Conservation (phyloP, 2,113 vertebrate species). For the Hippoglossus stenolepis region DNA sequence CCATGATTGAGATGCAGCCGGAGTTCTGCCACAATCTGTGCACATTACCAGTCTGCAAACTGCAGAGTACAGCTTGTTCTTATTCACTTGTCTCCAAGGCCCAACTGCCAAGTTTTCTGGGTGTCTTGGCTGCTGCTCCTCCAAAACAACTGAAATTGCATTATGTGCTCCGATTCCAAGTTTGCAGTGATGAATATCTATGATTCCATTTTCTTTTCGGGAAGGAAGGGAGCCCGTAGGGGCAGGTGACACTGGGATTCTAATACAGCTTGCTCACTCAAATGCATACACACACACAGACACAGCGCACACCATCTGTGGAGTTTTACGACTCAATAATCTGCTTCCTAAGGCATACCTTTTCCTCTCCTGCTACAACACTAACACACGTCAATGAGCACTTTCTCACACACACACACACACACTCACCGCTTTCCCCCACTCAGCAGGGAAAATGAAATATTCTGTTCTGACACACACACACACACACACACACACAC, state of each 20-base stretch:
- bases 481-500: slow-evolving; percentile 29
- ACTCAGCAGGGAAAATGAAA: slow-evolving; percentile 42
- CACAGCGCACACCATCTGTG: slow-evolving; percentile 55
- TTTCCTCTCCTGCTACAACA: slow-evolving; percentile 39
- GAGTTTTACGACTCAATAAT: slow-evolving; percentile 78
- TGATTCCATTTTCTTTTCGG: slow-evolving; percentile 59
- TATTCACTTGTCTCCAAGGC: slow-evolving; percentile 69
- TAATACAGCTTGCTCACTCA: slow-evolving; percentile 49
- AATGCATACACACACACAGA: slow-evolving; percentile 34
- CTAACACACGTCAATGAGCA: slow-evolving; percentile 56
- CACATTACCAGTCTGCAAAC: slow-evolving; percentile 62
- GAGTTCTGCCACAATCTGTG: slow-evolving; percentile 72
- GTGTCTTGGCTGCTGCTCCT: slow-evolving; percentile 58
- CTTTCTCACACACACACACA: slow-evolving; percentile 34
- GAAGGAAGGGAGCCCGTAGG: slow-evolving; percentile 57
- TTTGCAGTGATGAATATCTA: slow-evolving; percentile 73
- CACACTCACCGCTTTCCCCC: slow-evolving; percentile 13
- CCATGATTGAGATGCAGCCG: slow-evolving; percentile 69
- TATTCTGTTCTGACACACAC: slow-evolving; percentile 57
- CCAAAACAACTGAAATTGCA: slow-evolving; percentile 72
- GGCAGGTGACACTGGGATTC: slow-evolving; percentile 59
- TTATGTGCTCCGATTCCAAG: slow-evolving; percentile 62
- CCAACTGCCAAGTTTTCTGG: slow-evolving; percentile 69
- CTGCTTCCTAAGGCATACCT: slow-evolving; percentile 68
- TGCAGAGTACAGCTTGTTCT: slow-evolving; percentile 68